phyloP scores from a whole-genome alignment of 2,113 vertebrate genomes.

The Tiliqua scincoides region DNA sequence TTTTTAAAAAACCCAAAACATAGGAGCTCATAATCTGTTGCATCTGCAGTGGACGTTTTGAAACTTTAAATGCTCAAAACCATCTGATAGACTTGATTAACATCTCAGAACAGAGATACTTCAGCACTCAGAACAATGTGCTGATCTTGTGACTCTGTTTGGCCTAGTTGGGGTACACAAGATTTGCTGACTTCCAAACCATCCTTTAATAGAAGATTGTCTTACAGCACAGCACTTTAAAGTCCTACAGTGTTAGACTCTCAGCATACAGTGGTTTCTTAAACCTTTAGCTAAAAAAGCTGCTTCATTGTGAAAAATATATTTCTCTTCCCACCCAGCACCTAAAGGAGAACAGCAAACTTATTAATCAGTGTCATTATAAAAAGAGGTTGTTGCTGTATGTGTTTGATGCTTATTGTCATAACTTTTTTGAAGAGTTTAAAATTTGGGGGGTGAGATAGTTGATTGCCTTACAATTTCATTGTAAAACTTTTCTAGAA shows the following conservation, averaged over 20 bases:
- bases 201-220: too few relatives aligned
- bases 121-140: too few relatives aligned
- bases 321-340: background rate
- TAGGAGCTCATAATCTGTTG: too few relatives aligned
- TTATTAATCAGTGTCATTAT: background rate
- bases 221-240: too few relatives aligned
- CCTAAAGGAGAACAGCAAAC: background rate
- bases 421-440: background rate
- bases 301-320: background rate
- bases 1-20: background rate
- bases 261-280: too few relatives aligned
- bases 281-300: background rate
- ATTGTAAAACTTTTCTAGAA: conserved; percentile 13
- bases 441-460: background rate
- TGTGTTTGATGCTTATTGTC: background rate
- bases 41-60: background rate
- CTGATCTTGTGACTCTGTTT: too few relatives aligned
- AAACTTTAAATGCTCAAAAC: background rate
- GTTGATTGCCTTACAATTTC: conserved; percentile 7
- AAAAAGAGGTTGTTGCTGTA: background rate
- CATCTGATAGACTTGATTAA: too few relatives aligned
- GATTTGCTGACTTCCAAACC: too few relatives aligned
- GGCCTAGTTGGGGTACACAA: too few relatives aligned
- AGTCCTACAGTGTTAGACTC: too few relatives aligned
- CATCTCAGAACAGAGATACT: too few relatives aligned